Evolutionary conservation across 2,888 invertebrate genomes (phyloP).

Genomic region (Drosophila quinaria): DNA sequence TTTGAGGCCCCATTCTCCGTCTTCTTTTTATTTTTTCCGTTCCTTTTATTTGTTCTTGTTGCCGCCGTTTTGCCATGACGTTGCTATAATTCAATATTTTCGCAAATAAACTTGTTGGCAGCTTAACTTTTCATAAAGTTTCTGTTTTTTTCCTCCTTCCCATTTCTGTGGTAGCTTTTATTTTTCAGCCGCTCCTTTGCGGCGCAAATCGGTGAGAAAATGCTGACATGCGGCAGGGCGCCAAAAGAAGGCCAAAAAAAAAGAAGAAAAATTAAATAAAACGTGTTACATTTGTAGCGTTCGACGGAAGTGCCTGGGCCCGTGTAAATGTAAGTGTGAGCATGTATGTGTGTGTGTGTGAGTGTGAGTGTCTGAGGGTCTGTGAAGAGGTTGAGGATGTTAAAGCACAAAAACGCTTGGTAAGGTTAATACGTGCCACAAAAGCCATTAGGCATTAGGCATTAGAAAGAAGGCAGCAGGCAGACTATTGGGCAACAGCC

Average conservation of each 20-base stretch:
- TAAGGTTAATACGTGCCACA: constrained; percentile 75
- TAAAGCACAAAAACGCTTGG: constrained; percentile 53
- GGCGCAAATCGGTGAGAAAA: constrained; percentile 74
- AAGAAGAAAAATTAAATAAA: constrained; percentile 73
- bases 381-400: constrained; percentile 34
- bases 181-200: constrained; percentile 63
- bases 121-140: constrained; percentile 76
- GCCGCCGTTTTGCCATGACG: constrained; percentile 54
- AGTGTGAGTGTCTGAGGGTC: constrained; percentile 4
- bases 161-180: constrained; percentile 44
- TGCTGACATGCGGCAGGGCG: constrained; percentile 70
- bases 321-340: constrained; percentile 14
- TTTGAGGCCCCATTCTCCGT: constrained; percentile 22
- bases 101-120: constrained; percentile 80
- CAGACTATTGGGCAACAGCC: constrained; percentile 9
- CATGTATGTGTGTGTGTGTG: background rate
- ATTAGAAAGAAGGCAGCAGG: constrained; percentile 18
- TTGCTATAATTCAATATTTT: constrained; percentile 80
- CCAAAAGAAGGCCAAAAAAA: constrained; percentile 32
- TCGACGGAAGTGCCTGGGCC: constrained; percentile 49
- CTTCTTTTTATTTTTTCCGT: background rate
- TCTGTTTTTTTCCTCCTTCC: constrained; percentile 25
- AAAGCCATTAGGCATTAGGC: constrained; percentile 76
- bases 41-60: constrained; percentile 31
- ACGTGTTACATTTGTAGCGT: constrained; percentile 77